Conservation (phyloP, 2,888 invertebrate species). For the Teleogryllus oceanicus region DNA sequence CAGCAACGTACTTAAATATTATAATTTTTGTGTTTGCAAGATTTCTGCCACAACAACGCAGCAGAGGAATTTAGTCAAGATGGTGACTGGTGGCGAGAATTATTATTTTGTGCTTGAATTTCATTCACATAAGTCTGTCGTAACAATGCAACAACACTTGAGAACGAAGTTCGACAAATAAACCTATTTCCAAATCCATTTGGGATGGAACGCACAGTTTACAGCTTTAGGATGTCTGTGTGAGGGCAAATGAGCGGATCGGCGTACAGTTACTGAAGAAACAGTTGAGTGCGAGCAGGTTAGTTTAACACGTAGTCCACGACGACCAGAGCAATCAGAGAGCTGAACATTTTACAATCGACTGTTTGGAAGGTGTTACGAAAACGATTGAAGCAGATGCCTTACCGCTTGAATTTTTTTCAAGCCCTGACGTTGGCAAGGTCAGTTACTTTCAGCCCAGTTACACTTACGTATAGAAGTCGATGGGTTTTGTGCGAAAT, state of each 20-base stretch:
- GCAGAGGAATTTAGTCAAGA: neutral
- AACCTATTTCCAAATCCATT: neutral
- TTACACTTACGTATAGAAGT: neutral
- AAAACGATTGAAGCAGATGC: neutral
- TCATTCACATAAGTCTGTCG: conserved; percentile 12
- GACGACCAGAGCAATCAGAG: neutral
- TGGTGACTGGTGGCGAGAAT: neutral
- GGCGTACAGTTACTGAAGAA: neutral
- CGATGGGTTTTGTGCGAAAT: neutral
- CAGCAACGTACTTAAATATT: too few relatives aligned
- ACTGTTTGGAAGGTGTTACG: neutral
- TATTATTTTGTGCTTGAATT: neutral
- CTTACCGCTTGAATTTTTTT: neutral
- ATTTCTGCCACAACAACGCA: too few relatives aligned
- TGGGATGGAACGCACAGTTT: neutral
- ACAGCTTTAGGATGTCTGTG: neutral
- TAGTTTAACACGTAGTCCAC: neutral
- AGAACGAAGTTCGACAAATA: neutral
- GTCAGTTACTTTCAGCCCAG: neutral
- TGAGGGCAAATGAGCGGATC: too few relatives aligned
- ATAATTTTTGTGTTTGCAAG: too few relatives aligned
- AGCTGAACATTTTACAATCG: neutral
- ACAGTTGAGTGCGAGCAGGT: neutral
- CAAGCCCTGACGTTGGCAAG: neutral
- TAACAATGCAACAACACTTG: neutral